Conservation (phyloP, 2,888 invertebrate species). For the Heliothis peltigera region DNA sequence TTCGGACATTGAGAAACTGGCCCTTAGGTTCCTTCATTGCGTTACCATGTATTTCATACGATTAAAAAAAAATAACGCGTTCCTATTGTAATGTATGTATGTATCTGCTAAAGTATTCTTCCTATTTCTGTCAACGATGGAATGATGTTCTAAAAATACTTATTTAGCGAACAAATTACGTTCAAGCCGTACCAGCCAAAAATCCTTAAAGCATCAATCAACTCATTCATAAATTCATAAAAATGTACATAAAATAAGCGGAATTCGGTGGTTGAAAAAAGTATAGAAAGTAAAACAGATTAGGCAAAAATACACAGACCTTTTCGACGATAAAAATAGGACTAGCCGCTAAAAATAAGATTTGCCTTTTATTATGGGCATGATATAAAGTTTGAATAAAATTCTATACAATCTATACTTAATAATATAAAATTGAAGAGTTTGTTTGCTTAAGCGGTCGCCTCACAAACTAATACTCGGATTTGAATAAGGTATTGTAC, state of each 20-base stretch:
- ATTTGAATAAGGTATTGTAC: too few species aligned
- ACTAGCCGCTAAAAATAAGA: not conserved
- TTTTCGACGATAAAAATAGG: constrained; percentile 1
- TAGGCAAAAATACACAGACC: constrained; percentile 1
- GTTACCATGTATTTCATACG: too few species aligned
- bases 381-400: not conserved
- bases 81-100: too few species aligned
- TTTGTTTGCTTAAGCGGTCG: too few species aligned
- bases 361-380: not conserved
- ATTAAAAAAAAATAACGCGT: too few species aligned
- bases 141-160: not conserved
- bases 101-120: not conserved
- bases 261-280: not conserved
- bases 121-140: not conserved
- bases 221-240: constrained; percentile 2
- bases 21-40: too few species aligned
- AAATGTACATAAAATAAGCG: not conserved
- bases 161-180: not conserved
- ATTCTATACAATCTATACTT: not conserved
- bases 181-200: not conserved
- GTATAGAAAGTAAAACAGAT: constrained; percentile 2
- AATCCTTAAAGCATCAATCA: not conserved
- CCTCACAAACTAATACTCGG: too few species aligned
- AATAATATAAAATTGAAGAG: too few species aligned
- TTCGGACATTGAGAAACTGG: too few species aligned